Percentiles rank a stretch among this genome's conserved stretches.
Evolutionary conservation across 2,113 vertebrate genomes (phyloP).

Genomic region (Forbesichthys papilliferus): DNA sequence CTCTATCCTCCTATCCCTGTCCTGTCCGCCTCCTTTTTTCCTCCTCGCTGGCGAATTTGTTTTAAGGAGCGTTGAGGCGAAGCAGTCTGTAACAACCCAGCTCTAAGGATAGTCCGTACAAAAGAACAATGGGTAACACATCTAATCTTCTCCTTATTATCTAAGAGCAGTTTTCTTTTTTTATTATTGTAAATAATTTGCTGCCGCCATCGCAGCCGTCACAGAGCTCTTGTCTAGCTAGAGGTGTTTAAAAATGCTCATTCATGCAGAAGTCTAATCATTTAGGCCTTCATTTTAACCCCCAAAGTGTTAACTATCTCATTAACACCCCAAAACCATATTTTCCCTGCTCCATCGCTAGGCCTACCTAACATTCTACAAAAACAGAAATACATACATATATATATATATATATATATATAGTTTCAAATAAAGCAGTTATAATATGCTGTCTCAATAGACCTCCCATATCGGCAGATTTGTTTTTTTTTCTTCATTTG

Average conservation of each 20-base stretch:
- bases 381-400: conserved; percentile 23
- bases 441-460: no score
- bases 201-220: conserved; percentile 48
- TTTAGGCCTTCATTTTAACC: conserved; percentile 75
- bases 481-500: conserved; percentile 53
- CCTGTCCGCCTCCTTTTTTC: conserved; percentile 72
- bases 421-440: no score
- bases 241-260: conserved; percentile 65
- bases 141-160: conserved; percentile 70
- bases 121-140: conserved; percentile 68
- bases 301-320: conserved; percentile 75
- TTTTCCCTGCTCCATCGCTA: conserved; percentile 57
- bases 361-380: conserved; percentile 48
- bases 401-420: no score
- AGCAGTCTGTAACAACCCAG: conserved; percentile 67
- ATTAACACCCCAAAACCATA: conserved; percentile 70
- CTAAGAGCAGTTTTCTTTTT: conserved; percentile 51
- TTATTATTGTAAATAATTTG: conserved; percentile 63
- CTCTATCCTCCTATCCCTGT: conserved; percentile 69
- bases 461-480: no score
- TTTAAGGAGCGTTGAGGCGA: conserved; percentile 71
- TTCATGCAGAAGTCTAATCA: conserved; percentile 74
- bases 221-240: conserved; percentile 40
- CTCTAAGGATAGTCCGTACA: conserved; percentile 68
- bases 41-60: conserved; percentile 69